Evolutionary conservation across 2,797 vertebrate species (phyloP), one percentile per base, ranked within the genome.

Genomic region (Sorex maritimensis): DNA sequence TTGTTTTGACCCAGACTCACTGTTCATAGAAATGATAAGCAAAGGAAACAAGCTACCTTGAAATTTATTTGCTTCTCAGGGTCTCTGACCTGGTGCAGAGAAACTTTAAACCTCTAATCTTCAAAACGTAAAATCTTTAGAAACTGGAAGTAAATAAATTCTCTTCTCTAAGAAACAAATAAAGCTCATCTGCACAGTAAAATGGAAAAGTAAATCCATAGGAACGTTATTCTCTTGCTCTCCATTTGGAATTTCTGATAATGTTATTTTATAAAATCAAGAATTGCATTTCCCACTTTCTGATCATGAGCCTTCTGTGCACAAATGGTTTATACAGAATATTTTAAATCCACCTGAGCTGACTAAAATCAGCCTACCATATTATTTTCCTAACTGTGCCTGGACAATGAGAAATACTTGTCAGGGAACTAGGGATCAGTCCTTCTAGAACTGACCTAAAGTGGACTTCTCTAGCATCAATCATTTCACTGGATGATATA

Each of bases 21-120:
- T 82, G 71, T 83, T 95, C 89, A 81, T 8, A 23, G 74, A 97
- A 93, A 95, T 71, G 88, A 95, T 95, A 94, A 97, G 94, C 61
- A 91, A 95, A 92, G 77, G 88, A 96, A 95, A 92, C 80, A 95
- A 94, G 95, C 69, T 81, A 28, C 82, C 46, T 72, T 82, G 55
- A 85, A 81, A 92, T 95, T 61, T 94, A 23, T 68, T 69, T 94
- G 71, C 34, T 49, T 81, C 69, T 74, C 55, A 55, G 63, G 34
- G 58, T 94, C 83, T 85, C 86, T 65, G 77, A 72, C 61, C 19
- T 78, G 34, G 28, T 10, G 11, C 46, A 88, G 55, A 61, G 19
- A 71, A 86, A 74, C 15, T 17, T 86, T 77, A 77, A 73, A 81
- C 78, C 41, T 94, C 65, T 88, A 58, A 81, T 73, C 34, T 82